Evolutionary conservation across 2,113 vertebrate species (phyloP), one percentile per base, ranked within the genome.

Genomic region (Anguilla rostrata): DNA sequence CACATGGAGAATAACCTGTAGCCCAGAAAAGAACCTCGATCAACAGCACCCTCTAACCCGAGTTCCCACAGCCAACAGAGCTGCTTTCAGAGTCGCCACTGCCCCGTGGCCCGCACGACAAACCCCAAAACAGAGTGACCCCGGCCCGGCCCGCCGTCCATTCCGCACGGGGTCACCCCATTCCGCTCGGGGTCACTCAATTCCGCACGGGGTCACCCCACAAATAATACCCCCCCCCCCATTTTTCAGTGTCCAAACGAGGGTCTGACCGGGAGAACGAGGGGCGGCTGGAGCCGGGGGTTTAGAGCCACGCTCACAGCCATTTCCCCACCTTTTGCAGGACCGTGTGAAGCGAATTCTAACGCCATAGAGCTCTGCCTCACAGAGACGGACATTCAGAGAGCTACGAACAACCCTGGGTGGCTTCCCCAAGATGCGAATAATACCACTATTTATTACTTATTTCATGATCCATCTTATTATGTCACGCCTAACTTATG

Each of bases 291-390:
- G 86, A 34, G 34, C 34, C 34, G 34, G 18, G 82, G 89, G 84
- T 88, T 88, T 80, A 85, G 53, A 53, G 85, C 40, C 18, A 79
- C 56, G 56, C 85, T 43, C 81, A 87, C 66, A 20, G 39, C 75
- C 86, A 86, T 87, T 79, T 87, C 81, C 86, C 87, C 81, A 46
- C 78, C 83, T 79, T 53, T 41, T 18, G 60, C 15, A 22, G 34
- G 34, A 34, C 34, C 34, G 34, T 81, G 4, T 20, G 39, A 14
- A 39, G 81, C 71, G 11, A 81, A 81, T 82, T 81, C 46, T 82
- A 40, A 53, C 29, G 39, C 82, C 63, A 78, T 71, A 43, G 39
- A 3, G 15, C 53, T 56, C 8, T 56, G 8, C 53, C 53, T 56
- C 3, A 2, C 9, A 2, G 15, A 1, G 15, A 11, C 15, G 8